Evolutionary conservation across 2,888 invertebrate genomes (phyloP), one percentile per base, ranked within the genome.

Genomic region (Chymomyza caudatula): DNA sequence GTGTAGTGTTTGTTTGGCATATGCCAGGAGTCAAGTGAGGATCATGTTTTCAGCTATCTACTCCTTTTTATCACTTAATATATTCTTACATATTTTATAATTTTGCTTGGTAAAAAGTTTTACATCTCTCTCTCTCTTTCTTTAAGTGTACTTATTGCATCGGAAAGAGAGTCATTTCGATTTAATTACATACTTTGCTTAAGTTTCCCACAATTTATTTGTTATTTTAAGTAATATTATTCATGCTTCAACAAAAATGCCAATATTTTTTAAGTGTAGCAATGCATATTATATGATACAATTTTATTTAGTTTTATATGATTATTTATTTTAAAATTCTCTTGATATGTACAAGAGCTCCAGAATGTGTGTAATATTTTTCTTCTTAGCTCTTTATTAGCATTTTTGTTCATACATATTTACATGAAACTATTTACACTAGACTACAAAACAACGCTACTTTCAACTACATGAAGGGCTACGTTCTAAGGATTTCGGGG

Each of bases 391-490:
- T 37, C 25, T 77, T n/a, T 83, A 85, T 86, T 80, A 86, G 86
- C 86, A 86, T 86, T 86, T 86, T 86, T 86, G 86, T 82, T 81
- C 65, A 62, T 71, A 73, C 74, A 77, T 77, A 70, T 70, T 65
- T 74, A 71, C 65, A 77, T n/a, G n/a, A n/a, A n/a, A 1, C 56
- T 77, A 77, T 83, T 75, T 85, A 79, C 83, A 87, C 79, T 85
- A 85, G 72, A 62, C 76, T 87, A 82, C 73, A 76, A 70, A 69
- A 69, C 82, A 84, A 75, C 76, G 74, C 83, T 83, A 92, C 92
- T 80, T 84, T 84, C 85, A 74, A 76, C 90, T 92, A 92, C 91
- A 92, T 90, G 93, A 92, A 93, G 93, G 87, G 85, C 90, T 92
- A 92, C 92, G 82, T 74, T 58, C 57, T 43, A 22, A 65, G 61